A percentile compares a stretch with the other conserved stretches of the same genome.
Evolutionary conservation across 2,888 invertebrate species (phyloP).

Genomic region (Amblyjoppa proteus): DNA sequence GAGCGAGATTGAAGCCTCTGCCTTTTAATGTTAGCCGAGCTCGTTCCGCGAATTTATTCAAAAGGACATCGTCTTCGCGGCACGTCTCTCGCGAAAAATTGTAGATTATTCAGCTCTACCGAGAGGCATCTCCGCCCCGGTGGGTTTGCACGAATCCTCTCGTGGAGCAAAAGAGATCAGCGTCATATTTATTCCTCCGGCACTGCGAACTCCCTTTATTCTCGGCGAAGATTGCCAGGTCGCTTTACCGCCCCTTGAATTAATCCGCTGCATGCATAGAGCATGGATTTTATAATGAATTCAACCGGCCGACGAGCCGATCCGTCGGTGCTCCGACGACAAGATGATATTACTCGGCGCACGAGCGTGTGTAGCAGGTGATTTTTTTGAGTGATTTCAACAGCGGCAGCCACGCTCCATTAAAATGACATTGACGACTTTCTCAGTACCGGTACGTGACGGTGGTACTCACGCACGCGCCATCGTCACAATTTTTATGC

Average conservation of each 20-base stretch:
- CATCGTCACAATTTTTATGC: slow-evolving; percentile 67
- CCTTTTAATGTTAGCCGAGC: slow-evolving; percentile 3
- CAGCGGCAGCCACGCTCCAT: slow-evolving; percentile 61
- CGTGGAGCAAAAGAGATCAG: slow-evolving; percentile 5
- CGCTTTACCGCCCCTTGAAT: slow-evolving; percentile 83
- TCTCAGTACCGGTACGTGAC: slow-evolving; percentile 37
- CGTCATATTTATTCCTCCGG: slow-evolving; percentile 50
- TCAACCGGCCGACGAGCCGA: slow-evolving; percentile 64
- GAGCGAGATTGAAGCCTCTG: neutral
- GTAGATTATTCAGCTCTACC: slow-evolving; percentile 57
- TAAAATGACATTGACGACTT: slow-evolving; percentile 67
- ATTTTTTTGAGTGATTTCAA: slow-evolving; percentile 63
- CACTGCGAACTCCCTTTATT: slow-evolving; percentile 62
- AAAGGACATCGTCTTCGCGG: slow-evolving; percentile 64
- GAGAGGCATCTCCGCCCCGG: slow-evolving; percentile 30
- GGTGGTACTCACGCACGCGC: slow-evolving; percentile 68
- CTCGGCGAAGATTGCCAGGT: slow-evolving; percentile 75
- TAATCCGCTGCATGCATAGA: slow-evolving; percentile 80
- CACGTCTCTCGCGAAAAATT: slow-evolving; percentile 59
- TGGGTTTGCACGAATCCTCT: slow-evolving; percentile 20
- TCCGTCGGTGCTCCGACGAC: slow-evolving; percentile 45
- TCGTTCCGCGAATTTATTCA: slow-evolving; percentile 59
- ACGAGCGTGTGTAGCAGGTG: slow-evolving; percentile 54
- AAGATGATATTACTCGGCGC: neutral
- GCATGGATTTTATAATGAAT: slow-evolving; percentile 81